These are phyloP conservation scores for Acanthornis magna DNA, from an alignment of 2,797 vertebrate genomes.

Conservation along the genomic window DNA sequence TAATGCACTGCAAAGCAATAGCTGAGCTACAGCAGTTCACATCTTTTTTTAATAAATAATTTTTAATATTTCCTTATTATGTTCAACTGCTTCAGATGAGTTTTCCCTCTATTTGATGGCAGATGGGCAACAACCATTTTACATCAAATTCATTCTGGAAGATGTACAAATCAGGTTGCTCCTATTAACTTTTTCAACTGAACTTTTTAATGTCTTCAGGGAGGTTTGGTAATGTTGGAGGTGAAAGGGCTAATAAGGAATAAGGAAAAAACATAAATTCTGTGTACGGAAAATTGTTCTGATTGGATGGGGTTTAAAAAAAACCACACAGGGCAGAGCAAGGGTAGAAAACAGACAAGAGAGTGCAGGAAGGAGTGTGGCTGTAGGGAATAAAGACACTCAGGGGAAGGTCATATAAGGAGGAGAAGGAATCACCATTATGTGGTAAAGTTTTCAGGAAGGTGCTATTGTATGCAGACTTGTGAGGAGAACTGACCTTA, in stretches of 20 bases:
- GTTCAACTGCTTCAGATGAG: not conserved
- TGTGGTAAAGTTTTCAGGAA: not conserved
- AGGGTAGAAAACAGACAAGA: not conserved
- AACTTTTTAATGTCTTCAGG: not conserved
- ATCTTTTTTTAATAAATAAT: not conserved
- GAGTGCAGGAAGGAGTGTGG: not conserved
- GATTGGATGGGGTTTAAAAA: not conserved
- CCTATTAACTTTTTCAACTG: not conserved
- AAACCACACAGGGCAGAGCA: not conserved
- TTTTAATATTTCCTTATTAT: not conserved
- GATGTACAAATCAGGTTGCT: not conserved
- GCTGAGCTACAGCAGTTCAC: not conserved
- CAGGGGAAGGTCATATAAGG: not conserved
- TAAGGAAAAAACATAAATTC: not conserved
- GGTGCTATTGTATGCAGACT: not conserved
- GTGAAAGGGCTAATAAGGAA: not conserved
- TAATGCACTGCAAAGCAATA: not conserved
- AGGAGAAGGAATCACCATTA: not conserved
- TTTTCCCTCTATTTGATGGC: not conserved
- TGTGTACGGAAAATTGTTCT: not conserved
- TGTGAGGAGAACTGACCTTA: not conserved
- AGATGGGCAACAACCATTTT: not conserved
- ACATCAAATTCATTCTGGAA: not conserved
- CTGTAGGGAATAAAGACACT: not conserved
- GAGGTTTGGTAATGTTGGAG: not conserved